phyloP scores from a whole-genome alignment of 1,140 invertebrate genomes.

The Luehdorfia chinensis region DNA sequence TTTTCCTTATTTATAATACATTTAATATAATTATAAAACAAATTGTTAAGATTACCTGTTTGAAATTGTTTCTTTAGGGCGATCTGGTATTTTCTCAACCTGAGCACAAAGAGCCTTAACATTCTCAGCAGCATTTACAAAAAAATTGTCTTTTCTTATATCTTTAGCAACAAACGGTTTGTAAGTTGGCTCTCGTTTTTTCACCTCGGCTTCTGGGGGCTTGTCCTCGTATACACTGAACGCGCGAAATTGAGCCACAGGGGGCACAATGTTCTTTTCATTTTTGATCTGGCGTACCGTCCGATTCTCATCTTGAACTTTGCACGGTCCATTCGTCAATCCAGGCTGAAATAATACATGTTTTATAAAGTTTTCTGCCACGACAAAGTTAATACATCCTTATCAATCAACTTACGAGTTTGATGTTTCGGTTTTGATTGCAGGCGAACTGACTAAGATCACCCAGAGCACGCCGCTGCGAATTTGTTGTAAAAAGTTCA shows the following conservation, averaged over 20 bases:
- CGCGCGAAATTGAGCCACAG: conserved; percentile 82
- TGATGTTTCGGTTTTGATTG: conserved; percentile 61
- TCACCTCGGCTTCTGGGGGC: conserved; percentile 70
- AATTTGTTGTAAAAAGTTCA: conserved; percentile 62
- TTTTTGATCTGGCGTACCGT: conserved; percentile 65
- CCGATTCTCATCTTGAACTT: conserved; percentile 69
- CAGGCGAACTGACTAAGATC: conserved; percentile 65
- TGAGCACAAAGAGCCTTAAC: conserved; percentile 52
- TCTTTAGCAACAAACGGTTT: conserved; percentile 58
- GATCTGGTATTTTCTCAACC: conserved; percentile 53
- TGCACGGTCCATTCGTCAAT: conserved; percentile 63
- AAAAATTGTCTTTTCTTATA: conserved; percentile 60
- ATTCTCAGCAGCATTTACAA: conserved; percentile 56
- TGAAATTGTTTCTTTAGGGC: conserved; percentile 36
- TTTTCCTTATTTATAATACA: too few species aligned
- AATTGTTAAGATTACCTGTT: conserved; percentile 37
- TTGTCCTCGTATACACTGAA: conserved; percentile 86
- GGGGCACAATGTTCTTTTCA: conserved; percentile 73
- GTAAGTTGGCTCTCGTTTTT: conserved; percentile 69
- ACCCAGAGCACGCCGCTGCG: conserved; percentile 78
- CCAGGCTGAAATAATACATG: conserved; percentile 43
- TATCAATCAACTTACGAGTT: conserved; percentile 62
- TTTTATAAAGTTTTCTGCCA: conserved; percentile 8
- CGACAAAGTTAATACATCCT: neutral
- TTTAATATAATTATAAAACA: too few species aligned